Percentiles rank a stretch among this genome's conserved stretches.
Conservation (phyloP, 2,797 vertebrate species). For the Melanotaenia boesemani region DNA sequence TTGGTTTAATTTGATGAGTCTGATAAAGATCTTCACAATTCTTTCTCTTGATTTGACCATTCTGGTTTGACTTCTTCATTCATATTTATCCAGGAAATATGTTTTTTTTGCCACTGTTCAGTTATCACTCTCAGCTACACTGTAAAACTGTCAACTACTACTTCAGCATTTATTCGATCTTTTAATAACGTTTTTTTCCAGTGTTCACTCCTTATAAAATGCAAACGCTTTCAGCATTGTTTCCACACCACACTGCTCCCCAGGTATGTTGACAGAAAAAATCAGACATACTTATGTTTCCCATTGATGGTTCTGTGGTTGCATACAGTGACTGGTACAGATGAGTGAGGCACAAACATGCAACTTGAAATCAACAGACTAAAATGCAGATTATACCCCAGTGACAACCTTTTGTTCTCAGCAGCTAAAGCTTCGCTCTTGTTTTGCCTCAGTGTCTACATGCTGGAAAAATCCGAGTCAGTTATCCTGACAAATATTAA, state of each 20-base stretch:
- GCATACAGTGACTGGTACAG: not conserved
- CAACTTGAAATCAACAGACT: not conserved
- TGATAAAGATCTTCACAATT: no score
- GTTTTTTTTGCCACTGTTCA: no score
- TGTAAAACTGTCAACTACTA: no score
- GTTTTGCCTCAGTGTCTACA: not conserved
- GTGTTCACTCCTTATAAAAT: no score
- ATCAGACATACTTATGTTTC: not conserved
- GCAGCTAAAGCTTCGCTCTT: not conserved
- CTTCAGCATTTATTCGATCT: no score
- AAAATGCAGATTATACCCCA: not conserved
- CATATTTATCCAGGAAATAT: no score
- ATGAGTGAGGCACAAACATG: not conserved
- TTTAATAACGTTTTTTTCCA: no score
- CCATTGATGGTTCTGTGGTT: not conserved
- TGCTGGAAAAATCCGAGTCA: not conserved
- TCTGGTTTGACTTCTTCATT: no score
- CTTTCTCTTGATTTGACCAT: no score
- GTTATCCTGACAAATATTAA: conserved; percentile 3
- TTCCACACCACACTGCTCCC: no score
- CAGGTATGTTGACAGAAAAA: not conserved
- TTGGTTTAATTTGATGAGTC: not conserved
- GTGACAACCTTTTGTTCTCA: conserved; percentile 1
- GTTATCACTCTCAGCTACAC: no score
- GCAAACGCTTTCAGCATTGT: no score